Percentiles rank a stretch among this genome's conserved stretches.
Evolutionary conservation across 1,140 invertebrate genomes (phyloP).

Genomic region (Drosophila tropicalis): DNA sequence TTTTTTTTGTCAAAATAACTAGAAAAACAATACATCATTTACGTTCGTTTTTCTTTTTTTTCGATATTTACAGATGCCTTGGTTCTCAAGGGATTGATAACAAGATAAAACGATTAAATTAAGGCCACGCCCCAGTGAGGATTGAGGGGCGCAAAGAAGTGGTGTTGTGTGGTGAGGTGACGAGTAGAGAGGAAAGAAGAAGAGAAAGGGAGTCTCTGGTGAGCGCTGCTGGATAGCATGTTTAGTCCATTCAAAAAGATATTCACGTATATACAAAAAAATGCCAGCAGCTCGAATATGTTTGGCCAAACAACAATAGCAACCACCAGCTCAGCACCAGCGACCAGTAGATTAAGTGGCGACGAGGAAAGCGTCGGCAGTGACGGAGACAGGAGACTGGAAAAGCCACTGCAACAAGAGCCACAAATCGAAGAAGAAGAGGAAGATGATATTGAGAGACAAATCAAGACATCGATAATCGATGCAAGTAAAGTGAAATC

Average conservation of each 20-base stretch:
- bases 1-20: neutral
- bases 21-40: neutral
- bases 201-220: constrained; percentile 10
- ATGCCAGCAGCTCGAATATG: constrained; percentile 75
- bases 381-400: too few relatives aligned
- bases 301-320: constrained; percentile 57
- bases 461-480: constrained; percentile 77
- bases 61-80: constrained; percentile 41
- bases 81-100: constrained; percentile 6
- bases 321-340: neutral
- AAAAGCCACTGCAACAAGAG: neutral
- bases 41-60: neutral
- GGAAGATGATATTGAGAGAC: constrained; percentile 68
- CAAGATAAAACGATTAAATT: neutral
- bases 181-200: neutral
- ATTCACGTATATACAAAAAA: constrained; percentile 82
- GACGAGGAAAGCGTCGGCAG: constrained; percentile 18
- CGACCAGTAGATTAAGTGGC: constrained; percentile 22
- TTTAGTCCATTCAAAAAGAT: constrained; percentile 82
- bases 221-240: constrained; percentile 57
- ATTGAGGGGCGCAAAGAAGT: neutral
- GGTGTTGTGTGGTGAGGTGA: too few relatives aligned
- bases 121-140: constrained; percentile 9
- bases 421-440: constrained; percentile 38
- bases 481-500: constrained; percentile 66